Evolutionary conservation across 1,140 invertebrate genomes (phyloP).

Genomic region (Zaprionus vittiger): DNA sequence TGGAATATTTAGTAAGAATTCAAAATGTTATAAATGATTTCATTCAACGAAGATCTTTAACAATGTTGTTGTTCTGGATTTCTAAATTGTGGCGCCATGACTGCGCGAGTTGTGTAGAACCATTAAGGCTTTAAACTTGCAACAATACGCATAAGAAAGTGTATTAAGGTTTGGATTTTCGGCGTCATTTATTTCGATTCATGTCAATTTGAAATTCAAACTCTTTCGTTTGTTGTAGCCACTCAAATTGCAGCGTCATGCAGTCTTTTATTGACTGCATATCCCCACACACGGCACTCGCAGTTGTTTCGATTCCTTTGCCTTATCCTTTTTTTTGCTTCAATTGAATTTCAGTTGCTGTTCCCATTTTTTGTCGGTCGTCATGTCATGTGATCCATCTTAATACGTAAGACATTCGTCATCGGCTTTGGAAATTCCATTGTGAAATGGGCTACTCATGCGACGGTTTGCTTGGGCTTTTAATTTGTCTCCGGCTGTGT

Average conservation of each 20-base stretch:
- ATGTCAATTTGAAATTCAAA: constrained; percentile 81
- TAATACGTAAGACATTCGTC: constrained; percentile 81
- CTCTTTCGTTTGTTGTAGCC: constrained; percentile 58
- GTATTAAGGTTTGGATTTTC: constrained; percentile 55
- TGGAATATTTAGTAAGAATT: constrained; percentile 79
- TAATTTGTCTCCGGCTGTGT: constrained; percentile 71
- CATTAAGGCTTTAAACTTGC: constrained; percentile 72
- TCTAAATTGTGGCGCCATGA: constrained; percentile 74
- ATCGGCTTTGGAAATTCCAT: constrained; percentile 67
- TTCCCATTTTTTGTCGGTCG: constrained; percentile 42
- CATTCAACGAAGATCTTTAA: constrained; percentile 41
- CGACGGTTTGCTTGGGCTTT: constrained; percentile 62
- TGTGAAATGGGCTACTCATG: constrained; percentile 48
- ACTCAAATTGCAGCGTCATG: constrained; percentile 67
- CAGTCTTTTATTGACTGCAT: constrained; percentile 51
- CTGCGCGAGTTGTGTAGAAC: constrained; percentile 69
- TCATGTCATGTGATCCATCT: constrained; percentile 82
- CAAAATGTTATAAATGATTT: constrained; percentile 79
- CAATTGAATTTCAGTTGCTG: constrained; percentile 31
- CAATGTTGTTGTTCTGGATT: constrained; percentile 20
- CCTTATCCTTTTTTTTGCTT: constrained; percentile 49
- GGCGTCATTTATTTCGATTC: constrained; percentile 77
- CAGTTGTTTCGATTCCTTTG: constrained; percentile 56
- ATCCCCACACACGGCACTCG: constrained; percentile 54
- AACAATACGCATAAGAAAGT: constrained; percentile 22